Conservation (phyloP, 1,140 invertebrate genomes). For the Bombus pascuorum region DNA sequence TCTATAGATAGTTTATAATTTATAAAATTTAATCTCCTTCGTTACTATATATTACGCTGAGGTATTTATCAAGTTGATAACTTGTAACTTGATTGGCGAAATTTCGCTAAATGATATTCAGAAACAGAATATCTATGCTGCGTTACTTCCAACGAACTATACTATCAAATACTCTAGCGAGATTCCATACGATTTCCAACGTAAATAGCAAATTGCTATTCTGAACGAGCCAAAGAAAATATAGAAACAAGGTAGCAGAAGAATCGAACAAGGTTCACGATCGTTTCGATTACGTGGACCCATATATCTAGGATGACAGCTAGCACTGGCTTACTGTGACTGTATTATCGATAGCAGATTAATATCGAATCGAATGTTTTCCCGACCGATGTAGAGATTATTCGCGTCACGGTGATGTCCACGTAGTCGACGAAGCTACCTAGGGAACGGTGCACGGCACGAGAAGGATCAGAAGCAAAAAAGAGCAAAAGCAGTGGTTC, state of each 20-base stretch:
- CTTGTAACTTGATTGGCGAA: no score
- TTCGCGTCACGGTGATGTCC: not conserved
- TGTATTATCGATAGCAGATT: constrained; percentile 2
- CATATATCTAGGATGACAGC: not conserved
- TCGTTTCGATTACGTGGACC: not conserved
- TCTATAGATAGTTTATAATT: no score
- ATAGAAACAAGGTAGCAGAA: not conserved
- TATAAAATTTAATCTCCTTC: no score
- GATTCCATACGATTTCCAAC: not conserved
- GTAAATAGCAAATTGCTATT: not conserved
- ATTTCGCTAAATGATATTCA: no score
- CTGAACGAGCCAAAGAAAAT: not conserved
- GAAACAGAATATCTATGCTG: no score
- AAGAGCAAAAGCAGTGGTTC: not conserved
- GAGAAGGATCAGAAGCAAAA: not conserved
- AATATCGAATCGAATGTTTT: not conserved
- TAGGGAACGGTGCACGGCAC: not conserved
- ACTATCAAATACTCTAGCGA: not conserved
- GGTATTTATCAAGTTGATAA: no score
- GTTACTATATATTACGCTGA: no score
- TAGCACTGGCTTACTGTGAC: no score
- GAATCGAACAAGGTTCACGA: not conserved
- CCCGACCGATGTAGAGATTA: not conserved
- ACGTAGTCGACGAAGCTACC: not conserved
- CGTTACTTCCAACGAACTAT: no score